Conservation (phyloP, 2,888 invertebrate genomes). For the Ischnura elegans region DNA sequence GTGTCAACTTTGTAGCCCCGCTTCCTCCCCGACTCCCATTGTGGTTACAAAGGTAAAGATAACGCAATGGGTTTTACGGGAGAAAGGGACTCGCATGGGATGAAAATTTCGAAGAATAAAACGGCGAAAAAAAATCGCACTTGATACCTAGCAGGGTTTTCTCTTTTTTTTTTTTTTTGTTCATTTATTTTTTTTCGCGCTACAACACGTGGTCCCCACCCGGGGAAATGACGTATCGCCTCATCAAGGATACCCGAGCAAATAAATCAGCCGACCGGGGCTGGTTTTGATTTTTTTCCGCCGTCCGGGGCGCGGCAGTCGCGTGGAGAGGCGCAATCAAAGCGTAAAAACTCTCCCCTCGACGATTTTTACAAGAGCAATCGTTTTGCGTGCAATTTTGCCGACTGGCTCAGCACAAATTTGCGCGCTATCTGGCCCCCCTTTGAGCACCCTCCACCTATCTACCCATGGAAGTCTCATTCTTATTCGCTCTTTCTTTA, state of each 20-base stretch:
- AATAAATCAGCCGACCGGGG: slow-evolving; percentile 35
- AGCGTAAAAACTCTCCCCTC: slow-evolving; percentile 25
- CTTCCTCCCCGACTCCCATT: neutral
- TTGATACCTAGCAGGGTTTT: slow-evolving; percentile 12
- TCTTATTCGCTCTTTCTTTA: neutral
- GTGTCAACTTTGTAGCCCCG: slow-evolving; percentile 3
- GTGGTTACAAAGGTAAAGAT: slow-evolving; percentile 40
- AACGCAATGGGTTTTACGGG: slow-evolving; percentile 28
- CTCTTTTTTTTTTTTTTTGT: too few species aligned
- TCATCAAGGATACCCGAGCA: slow-evolving; percentile 52
- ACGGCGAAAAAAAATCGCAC: neutral
- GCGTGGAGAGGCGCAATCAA: slow-evolving; percentile 52
- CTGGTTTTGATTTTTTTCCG: neutral
- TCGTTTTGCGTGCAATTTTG: slow-evolving; percentile 63
- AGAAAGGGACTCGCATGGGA: neutral
- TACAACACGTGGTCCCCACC: slow-evolving; percentile 53
- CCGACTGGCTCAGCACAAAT: slow-evolving; percentile 41
- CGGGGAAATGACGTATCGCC: slow-evolving; percentile 42
- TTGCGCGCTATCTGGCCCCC: neutral
- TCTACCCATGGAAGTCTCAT: neutral
- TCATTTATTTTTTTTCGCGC: slow-evolving; percentile 37
- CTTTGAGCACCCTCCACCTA: neutral
- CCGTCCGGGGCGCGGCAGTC: slow-evolving; percentile 3
- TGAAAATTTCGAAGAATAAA: neutral
- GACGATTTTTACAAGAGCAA: slow-evolving; percentile 60